phyloP scores from a whole-genome alignment of 2,113 vertebrate genomes.

The Semicossyphus pulcher region DNA sequence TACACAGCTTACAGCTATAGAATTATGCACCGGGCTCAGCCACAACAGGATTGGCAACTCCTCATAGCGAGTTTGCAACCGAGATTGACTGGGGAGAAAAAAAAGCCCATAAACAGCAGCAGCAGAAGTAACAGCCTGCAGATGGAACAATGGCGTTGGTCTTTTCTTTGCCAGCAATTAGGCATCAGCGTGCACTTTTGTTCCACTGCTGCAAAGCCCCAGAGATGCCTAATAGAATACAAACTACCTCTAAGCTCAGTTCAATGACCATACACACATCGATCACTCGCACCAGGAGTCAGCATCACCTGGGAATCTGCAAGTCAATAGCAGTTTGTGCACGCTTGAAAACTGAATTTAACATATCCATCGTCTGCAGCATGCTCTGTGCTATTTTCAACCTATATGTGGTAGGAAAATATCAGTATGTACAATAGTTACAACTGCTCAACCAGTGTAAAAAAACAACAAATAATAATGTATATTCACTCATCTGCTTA shows the following conservation, averaged over 20 bases:
- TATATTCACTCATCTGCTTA: too few species aligned
- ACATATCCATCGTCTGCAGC: constrained; percentile 47
- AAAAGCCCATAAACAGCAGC: neutral
- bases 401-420: neutral
- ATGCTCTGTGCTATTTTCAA: neutral
- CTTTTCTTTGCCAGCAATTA: constrained; percentile 59
- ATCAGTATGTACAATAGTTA: neutral
- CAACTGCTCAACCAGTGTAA: too few species aligned
- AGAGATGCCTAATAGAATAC: constrained; percentile 75
- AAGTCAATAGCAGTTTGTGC: constrained; percentile 69
- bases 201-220: constrained; percentile 53
- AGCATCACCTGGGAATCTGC: constrained; percentile 57
- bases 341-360: constrained; percentile 61
- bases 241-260: constrained; percentile 70
- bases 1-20: neutral
- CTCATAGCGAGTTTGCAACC: neutral
- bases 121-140: constrained; percentile 1
- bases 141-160: constrained; percentile 13
- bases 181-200: constrained; percentile 59
- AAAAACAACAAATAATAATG: too few species aligned
- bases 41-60: constrained; percentile 2
- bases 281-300: constrained; percentile 63
- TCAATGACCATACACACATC: constrained; percentile 71
- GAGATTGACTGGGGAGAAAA: constrained; percentile 2
- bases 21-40: neutral